Evolutionary conservation across 1,140 invertebrate genomes (phyloP), one percentile per base, ranked within the genome.

Genomic region (Leptinotarsa defecta): DNA sequence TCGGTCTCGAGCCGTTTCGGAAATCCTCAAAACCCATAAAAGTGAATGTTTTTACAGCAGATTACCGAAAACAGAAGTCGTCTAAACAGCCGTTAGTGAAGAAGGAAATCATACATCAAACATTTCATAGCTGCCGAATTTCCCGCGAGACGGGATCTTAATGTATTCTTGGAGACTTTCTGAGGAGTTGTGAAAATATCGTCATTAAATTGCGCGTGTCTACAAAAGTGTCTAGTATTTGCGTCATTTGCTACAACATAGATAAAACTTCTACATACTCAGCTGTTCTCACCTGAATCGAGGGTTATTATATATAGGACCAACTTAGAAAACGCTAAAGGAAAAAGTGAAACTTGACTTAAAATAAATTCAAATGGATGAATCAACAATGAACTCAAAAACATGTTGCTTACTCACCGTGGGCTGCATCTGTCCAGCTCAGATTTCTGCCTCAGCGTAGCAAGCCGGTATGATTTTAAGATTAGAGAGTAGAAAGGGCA

Each of bases 11-110:
- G 76, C 69, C 65, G 64, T 78, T 78, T 78, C 76, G 76, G 76
- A 78, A 78, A 78, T 78, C 76, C 76, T 73, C 57, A 73, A 78
- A 78, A 64, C 73, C 71, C 70, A 78, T 74, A 78, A 78, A 77
- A 71, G 49, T 67, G 64, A 24, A 57, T 74, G 71, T 75, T 74
- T 77, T 74, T 61, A 65, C 69, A 63, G 27, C 48, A 63, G 75
- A 78, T 76, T 76, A 76, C 77, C 52, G 64, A 74, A 78, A 76
- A 72, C 71, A 73, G 17, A 73, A 73, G 34, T 19, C 34, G 57
- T 61, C 22, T 65, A 24, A n/a, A 19, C 49, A 52, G 68, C 34
- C 72, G 74, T 71, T 64, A 70, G 64, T 48, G 52, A 71, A 63
- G 64, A 57, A 75, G 75, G 76, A 79, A 77, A 77, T 77, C 74